Evolutionary conservation across 2,888 invertebrate genomes (phyloP), one percentile per base, ranked within the genome.

Genomic region (Molanna angustata): DNA sequence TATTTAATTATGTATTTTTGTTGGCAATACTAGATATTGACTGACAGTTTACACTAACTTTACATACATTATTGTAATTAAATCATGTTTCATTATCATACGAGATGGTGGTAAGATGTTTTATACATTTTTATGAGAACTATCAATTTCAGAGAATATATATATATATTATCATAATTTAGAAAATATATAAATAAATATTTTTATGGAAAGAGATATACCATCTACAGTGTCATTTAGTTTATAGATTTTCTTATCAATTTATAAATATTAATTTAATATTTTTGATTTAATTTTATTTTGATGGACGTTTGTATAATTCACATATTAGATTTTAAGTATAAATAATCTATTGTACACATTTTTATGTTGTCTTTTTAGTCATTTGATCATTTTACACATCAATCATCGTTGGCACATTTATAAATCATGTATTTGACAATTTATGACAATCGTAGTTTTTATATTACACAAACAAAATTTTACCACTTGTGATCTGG

Each of bases 391-490:
- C 31, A 37, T 49, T 49, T 39, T 49, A 22, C 42, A 50, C 43
- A 37, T 45, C 31, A 43, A 21, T n/a, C n/a, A 21, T 47, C 32
- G 42, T 50, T 45, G 16, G 42, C 48, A 54, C 57, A 48, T 43
- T 55, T 52, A 54, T 54, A 52, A 58, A 54, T 54, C 46, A 43
- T n/a, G n/a, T 52, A 55, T 48, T 54, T 54, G 44, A 50, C 48
- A 54, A 45, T 48, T 47, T 47, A 53, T 59, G 58, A 59, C 58
- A 59, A 59, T 59, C 58, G 51, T 59, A 58, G 56, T 47, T 58
- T 56, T 50, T 56, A 56, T 50, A 55, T 27, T 58, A 53, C 51
- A 53, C 50, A 46, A 49, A 48, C 47, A 49, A 55, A 52, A 41
- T 58, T 47, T 51, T 58, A 58, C 48, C 53, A 48, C 51, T 49